These are phyloP conservation scores for Schmidtea mediterranea DNA, from an alignment of 1,140 invertebrate species.

Conservation along the genomic window DNA sequence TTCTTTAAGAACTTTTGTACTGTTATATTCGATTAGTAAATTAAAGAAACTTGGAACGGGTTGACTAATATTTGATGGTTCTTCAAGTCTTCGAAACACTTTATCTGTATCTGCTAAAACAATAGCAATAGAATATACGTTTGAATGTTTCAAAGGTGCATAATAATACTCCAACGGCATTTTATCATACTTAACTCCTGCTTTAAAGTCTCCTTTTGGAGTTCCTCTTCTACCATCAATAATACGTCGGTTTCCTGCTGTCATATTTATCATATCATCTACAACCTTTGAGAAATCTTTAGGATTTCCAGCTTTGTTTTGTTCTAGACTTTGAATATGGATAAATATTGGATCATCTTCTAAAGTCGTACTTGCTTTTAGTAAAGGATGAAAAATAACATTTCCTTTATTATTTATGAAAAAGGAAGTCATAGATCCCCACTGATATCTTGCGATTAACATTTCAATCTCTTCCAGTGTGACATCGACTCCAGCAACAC, in stretches of 20 bases:
- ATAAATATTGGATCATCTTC: constrained; percentile 28
- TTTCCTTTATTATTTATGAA: constrained; percentile 27
- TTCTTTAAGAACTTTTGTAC: constrained; percentile 11
- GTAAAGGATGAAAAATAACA: constrained; percentile 26
- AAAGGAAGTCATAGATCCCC: constrained; percentile 28
- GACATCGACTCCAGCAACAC: constrained; percentile 27
- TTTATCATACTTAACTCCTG: constrained; percentile 9
- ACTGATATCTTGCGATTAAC: constrained; percentile 24
- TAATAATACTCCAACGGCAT: constrained; percentile 21
- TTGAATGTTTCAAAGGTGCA: constrained; percentile 20
- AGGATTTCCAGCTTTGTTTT: constrained; percentile 20
- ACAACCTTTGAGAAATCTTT: constrained; percentile 19
- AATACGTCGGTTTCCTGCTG: constrained; percentile 15
- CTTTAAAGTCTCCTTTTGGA: constrained; percentile 10
- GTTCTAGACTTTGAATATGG: constrained; percentile 24
- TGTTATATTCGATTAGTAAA: constrained; percentile 24
- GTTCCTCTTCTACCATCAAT: constrained; percentile 5
- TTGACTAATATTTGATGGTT: constrained; percentile 16
- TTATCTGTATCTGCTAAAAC: constrained; percentile 24
- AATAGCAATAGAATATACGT: constrained; percentile 26
- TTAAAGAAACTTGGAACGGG: constrained; percentile 23
- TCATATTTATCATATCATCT: constrained; percentile 18
- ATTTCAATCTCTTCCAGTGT: constrained; percentile 29
- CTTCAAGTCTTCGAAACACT: constrained; percentile 25
- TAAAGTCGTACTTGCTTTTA: constrained; percentile 26